These are phyloP conservation scores for Rhinoderma darwinii DNA, from an alignment of 2,113 vertebrate genomes.

Conservation along the genomic window DNA sequence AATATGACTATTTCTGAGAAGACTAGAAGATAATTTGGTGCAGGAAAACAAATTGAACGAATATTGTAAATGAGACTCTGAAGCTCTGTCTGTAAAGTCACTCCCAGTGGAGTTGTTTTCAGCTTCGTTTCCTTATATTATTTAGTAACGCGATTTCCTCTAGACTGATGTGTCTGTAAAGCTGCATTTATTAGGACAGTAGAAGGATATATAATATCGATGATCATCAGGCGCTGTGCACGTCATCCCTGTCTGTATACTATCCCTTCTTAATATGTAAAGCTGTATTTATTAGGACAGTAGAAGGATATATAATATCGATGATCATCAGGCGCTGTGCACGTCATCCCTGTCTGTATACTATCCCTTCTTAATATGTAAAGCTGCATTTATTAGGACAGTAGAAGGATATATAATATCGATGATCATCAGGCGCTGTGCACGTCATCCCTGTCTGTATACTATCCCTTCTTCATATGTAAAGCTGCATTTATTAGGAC, in stretches of 20 bases:
- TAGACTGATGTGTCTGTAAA: not conserved
- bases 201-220: not conserved
- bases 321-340: not conserved
- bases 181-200: not conserved
- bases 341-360: not conserved
- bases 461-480: not conserved
- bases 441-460: not conserved
- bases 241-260: not conserved
- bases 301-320: not conserved
- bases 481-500: not conserved
- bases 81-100: not conserved
- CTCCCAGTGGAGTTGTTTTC: no score
- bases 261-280: not conserved
- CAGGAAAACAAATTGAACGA: not conserved
- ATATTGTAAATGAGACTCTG: not conserved
- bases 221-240: not conserved
- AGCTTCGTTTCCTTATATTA: not conserved
- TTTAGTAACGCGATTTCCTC: not conserved
- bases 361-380: not conserved
- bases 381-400: not conserved
- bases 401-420: not conserved
- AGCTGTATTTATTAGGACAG: not conserved
- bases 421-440: not conserved
- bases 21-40: not conserved
- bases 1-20: not conserved